Conservation (phyloP, 2,797 vertebrate species). For the Galago senegalensis region DNA sequence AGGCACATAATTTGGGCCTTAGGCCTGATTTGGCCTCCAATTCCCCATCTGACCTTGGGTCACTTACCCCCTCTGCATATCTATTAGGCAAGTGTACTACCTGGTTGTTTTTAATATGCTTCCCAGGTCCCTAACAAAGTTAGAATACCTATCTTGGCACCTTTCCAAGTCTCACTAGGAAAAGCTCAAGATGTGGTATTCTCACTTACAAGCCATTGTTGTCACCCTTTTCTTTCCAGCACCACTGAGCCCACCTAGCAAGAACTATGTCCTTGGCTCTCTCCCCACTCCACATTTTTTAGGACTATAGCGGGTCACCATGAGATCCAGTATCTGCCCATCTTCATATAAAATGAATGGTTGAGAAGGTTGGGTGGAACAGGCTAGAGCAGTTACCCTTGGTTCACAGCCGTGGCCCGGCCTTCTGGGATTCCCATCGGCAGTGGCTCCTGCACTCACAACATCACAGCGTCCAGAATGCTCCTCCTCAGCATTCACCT, state of each 20-base stretch:
- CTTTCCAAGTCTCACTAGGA: neutral
- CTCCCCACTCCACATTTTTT: neutral
- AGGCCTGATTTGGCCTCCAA: neutral
- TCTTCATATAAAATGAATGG: neutral
- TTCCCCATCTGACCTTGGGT: neutral
- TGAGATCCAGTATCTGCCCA: neutral
- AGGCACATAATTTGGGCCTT: neutral
- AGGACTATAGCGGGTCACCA: neutral
- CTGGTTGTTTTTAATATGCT: neutral
- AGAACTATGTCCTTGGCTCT: neutral
- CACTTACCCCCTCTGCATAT: neutral
- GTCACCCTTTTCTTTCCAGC: neutral
- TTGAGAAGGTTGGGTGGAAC: neutral
- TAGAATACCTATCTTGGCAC: neutral
- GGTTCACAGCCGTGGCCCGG: neutral
- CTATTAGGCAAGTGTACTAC: neutral
- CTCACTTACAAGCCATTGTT: neutral
- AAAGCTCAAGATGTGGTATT: neutral
- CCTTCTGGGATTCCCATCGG: rapidly evolving
- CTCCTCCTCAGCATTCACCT: neutral
- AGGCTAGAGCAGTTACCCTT: neutral
- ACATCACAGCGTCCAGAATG: neutral
- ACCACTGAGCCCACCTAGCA: neutral
- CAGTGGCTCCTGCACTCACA: neutral
- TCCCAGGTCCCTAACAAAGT: neutral